phyloP scores from a whole-genome alignment of 2,113 vertebrate species.

The Tiliqua scincoides region DNA sequence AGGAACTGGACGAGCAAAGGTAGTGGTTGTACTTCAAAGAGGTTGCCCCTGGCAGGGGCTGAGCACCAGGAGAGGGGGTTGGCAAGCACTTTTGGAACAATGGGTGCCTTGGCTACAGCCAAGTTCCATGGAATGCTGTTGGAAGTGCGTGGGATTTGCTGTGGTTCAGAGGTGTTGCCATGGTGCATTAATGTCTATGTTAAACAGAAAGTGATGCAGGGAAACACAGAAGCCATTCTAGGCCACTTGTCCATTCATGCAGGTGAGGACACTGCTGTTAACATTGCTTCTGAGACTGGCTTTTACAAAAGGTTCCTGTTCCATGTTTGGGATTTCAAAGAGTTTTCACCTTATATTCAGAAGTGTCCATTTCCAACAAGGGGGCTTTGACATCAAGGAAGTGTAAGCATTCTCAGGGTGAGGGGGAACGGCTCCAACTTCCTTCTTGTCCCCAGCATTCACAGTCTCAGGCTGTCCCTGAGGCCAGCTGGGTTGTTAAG shows the following conservation, averaged over 20 bases:
- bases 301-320: not conserved
- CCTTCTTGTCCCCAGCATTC: not conserved
- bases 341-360: not conserved
- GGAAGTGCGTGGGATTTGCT: not conserved
- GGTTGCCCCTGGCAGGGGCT: conserved; percentile 27
- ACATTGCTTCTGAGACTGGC: not conserved
- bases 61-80: not conserved
- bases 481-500: not conserved
- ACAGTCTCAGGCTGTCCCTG: not conserved
- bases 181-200: not conserved
- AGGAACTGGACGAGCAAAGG: not conserved
- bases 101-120: not conserved
- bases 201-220: not conserved
- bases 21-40: conserved; percentile 43
- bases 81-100: not conserved
- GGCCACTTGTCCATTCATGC: conserved; percentile 5
- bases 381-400: not conserved
- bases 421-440: not conserved
- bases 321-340: not conserved
- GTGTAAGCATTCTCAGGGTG: not conserved
- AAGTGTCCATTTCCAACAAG: not conserved
- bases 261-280: not conserved
- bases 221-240: not conserved
- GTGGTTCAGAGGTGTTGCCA: conserved; percentile 21
- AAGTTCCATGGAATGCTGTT: not conserved